Conservation (phyloP, 2,113 vertebrate species). For the Ictalurus punctatus region DNA sequence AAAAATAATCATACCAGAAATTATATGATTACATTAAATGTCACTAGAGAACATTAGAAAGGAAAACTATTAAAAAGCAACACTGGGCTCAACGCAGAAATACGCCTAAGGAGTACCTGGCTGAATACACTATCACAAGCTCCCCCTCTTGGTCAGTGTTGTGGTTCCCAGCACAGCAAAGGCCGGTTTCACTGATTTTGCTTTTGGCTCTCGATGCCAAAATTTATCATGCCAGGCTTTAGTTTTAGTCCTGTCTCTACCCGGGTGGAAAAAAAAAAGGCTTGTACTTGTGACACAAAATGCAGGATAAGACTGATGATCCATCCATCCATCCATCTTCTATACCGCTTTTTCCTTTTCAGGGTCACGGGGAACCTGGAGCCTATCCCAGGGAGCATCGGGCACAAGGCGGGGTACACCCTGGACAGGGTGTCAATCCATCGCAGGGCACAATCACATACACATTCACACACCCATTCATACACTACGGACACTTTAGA, state of each 20-base stretch:
- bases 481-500: too few relatives aligned
- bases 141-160: background rate
- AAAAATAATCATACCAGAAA: background rate
- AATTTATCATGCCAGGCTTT: background rate
- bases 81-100: background rate
- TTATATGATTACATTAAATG: background rate
- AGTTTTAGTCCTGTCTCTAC: background rate
- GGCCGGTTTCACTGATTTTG: background rate
- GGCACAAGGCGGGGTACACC: too few relatives aligned
- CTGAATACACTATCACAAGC: background rate
- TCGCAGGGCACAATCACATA: too few relatives aligned
- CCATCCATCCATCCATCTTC: background rate
- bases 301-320: background rate
- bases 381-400: too few relatives aligned
- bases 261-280: background rate
- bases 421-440: too few relatives aligned
- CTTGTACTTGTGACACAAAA: background rate
- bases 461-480: too few relatives aligned
- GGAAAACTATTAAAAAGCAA: constrained; percentile 7
- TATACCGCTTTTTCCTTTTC: too few relatives aligned
- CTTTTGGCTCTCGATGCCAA: background rate
- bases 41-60: constrained; percentile 12
- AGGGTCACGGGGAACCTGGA: too few relatives aligned
- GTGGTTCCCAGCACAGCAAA: background rate
- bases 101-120: background rate